Evolutionary conservation across 2,797 vertebrate species (phyloP).

Genomic region (Pitangus sulphuratus): DNA sequence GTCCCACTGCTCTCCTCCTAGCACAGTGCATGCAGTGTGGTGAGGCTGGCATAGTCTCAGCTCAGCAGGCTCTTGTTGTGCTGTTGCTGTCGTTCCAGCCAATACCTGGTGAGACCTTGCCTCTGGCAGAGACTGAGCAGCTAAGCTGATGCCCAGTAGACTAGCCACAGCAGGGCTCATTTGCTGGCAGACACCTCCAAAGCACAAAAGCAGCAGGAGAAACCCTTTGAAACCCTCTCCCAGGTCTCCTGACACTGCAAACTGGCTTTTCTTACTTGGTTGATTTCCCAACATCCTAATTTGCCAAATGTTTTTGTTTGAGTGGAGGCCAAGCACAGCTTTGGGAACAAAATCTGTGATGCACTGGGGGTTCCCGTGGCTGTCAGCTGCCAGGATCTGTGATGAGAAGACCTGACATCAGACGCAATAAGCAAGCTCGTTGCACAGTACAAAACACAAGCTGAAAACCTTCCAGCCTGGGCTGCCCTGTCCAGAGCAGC

Average conservation of each 20-base stretch:
- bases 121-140: background rate
- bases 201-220: background rate
- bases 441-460: background rate
- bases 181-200: background rate
- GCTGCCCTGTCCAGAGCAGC: background rate
- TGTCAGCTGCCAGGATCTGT: background rate
- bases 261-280: background rate
- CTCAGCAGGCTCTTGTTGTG: background rate
- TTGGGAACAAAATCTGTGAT: background rate
- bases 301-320: background rate
- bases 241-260: background rate
- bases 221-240: background rate
- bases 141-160: background rate
- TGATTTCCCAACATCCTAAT: background rate
- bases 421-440: rapidly evolving
- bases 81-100: background rate
- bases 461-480: background rate
- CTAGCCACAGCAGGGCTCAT: background rate
- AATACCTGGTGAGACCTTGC: background rate
- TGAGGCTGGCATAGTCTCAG: background rate
- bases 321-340: background rate
- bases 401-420: background rate
- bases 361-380: background rate
- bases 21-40: rapidly evolving
- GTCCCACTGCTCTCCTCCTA: background rate